A percentile compares a stretch with the other conserved stretches of the same genome.
Evolutionary conservation across 2,888 invertebrate genomes (phyloP).

Genomic region (Macaria liturata): DNA sequence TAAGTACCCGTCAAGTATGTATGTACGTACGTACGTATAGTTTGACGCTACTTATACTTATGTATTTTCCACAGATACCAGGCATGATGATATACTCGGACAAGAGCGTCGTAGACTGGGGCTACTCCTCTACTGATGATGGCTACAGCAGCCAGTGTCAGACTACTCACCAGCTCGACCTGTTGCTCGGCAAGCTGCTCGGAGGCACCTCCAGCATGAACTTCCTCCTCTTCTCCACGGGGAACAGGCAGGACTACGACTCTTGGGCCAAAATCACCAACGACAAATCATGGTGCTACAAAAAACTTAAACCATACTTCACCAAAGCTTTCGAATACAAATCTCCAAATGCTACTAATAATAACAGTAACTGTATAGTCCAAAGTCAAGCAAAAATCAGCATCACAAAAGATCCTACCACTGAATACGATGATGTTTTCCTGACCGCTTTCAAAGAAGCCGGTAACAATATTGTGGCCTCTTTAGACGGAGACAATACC

Average conservation of each 20-base stretch:
- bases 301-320: conserved; percentile 6
- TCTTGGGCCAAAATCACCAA: background rate
- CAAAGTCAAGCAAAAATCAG: background rate
- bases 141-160: background rate
- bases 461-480: conserved; percentile 21
- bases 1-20: too few relatives aligned
- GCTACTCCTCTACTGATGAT: background rate
- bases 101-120: background rate
- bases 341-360: background rate
- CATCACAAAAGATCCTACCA: background rate
- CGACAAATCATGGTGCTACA: conserved; percentile 6
- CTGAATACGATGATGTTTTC: conserved; percentile 3
- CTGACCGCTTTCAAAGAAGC: conserved; percentile 23
- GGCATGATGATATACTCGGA: background rate
- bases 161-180: conserved; percentile 1
- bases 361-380: background rate
- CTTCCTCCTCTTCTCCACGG: conserved; percentile 1
- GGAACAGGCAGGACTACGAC: background rate
- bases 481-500: background rate
- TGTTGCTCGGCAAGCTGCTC: background rate
- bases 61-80: background rate
- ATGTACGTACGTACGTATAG: too few relatives aligned
- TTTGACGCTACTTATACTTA: too few relatives aligned
- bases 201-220: background rate
- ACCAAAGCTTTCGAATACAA: background rate